These are phyloP conservation scores for Sarcophaga carnaria DNA, from an alignment of 2,888 invertebrate species.

Conservation along the genomic window DNA sequence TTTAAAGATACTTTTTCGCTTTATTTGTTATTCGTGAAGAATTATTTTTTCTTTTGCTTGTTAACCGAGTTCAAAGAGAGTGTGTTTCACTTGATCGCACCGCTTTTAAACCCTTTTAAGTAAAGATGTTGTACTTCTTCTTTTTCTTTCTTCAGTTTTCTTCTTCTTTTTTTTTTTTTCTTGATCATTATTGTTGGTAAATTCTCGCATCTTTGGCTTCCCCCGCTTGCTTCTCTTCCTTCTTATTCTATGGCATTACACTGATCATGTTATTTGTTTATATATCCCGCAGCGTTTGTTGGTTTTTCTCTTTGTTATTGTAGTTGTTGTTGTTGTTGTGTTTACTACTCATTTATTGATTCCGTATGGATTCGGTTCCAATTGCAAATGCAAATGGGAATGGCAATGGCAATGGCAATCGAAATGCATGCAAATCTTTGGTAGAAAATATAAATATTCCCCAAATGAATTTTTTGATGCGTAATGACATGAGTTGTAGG, in stretches of 20 bases:
- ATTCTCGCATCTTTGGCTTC: conserved; percentile 13
- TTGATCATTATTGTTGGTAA: conserved; percentile 14
- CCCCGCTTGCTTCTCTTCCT: conserved; percentile 13
- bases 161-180: conserved; percentile 17
- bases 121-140: conserved; percentile 62
- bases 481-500: conserved; percentile 81
- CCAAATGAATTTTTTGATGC: conserved; percentile 80
- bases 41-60: conserved; percentile 26
- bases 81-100: conserved; percentile 71
- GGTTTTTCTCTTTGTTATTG: conserved; percentile 27
- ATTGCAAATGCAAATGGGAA: conserved; percentile 39
- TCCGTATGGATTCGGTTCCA: conserved; percentile 17
- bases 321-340: conserved; percentile 18
- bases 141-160: conserved; percentile 23
- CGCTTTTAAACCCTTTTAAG: conserved; percentile 68
- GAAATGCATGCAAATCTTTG: not conserved
- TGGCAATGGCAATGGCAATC: no score
- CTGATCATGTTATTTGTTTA: conserved; percentile 66
- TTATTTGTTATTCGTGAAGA: conserved; percentile 36
- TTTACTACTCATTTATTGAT: conserved; percentile 13
- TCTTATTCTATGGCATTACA: conserved; percentile 6
- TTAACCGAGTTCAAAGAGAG: conserved; percentile 33
- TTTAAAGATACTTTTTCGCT: conserved; percentile 66
- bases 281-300: conserved; percentile 69
- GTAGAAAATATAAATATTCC: conserved; percentile 79